Percentiles rank a stretch among this genome's conserved stretches.
Evolutionary conservation across 2,113 vertebrate genomes (phyloP).

Genomic region (Toxotes chatareus): DNA sequence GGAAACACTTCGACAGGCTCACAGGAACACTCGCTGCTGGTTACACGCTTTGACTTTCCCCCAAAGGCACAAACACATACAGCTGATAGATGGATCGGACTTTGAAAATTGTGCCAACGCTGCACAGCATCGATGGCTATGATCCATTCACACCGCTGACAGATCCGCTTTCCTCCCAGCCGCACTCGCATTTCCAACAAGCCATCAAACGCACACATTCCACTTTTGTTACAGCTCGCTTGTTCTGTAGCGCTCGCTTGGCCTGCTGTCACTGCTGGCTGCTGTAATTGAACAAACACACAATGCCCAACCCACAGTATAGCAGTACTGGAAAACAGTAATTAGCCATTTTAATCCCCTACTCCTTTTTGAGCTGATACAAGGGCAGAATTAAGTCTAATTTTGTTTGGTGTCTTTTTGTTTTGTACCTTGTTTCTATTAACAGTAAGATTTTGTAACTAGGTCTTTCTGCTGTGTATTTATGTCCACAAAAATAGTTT

Average conservation of each 20-base stretch:
- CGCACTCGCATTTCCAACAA: slow-evolving; percentile 29
- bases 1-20: slow-evolving; percentile 28
- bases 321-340: neutral
- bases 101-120: slow-evolving; percentile 56
- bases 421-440: neutral
- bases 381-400: no score
- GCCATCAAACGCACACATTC: slow-evolving; percentile 50
- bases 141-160: slow-evolving; percentile 53
- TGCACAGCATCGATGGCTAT: slow-evolving; percentile 40
- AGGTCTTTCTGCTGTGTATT: neutral
- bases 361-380: neutral
- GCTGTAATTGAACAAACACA: slow-evolving; percentile 37
- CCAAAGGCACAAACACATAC: slow-evolving; percentile 24
- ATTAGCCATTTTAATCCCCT: slow-evolving; percentile 19
- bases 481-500: neutral
- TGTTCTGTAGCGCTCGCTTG: slow-evolving; percentile 23
- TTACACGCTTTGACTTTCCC: slow-evolving; percentile 2
- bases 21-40: neutral
- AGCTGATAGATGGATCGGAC: slow-evolving; percentile 46
- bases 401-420: neutral
- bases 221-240: slow-evolving; percentile 44
- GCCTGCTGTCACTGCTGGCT: neutral
- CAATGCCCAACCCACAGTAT: neutral
- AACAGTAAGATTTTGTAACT: neutral
- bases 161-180: slow-evolving; percentile 38